Evolutionary conservation across 2,113 vertebrate species (phyloP).

Genomic region (Syrrhaptes paradoxus): DNA sequence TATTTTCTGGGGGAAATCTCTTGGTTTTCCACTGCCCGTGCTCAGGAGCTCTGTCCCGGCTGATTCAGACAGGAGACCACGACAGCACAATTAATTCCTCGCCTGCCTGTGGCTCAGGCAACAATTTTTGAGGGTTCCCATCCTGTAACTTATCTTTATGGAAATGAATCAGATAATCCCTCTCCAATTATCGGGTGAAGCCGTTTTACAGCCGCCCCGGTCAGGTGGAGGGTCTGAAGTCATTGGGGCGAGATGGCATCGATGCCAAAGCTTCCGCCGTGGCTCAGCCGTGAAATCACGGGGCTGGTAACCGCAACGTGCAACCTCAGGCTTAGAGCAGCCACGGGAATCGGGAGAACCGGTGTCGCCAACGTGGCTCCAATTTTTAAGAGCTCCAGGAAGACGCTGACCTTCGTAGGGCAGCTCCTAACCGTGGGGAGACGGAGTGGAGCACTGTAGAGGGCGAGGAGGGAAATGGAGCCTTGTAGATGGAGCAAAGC

Average conservation of each 20-base stretch:
- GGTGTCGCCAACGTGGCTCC: not conserved
- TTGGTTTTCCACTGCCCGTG: not conserved
- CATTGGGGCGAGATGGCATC: not conserved
- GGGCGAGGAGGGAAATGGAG: not conserved
- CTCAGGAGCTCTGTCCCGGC: not conserved
- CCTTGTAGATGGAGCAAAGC: not conserved
- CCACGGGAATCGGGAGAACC: not conserved
- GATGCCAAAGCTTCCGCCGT: not conserved
- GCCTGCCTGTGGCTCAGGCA: not conserved
- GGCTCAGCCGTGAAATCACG: not conserved
- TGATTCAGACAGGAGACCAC: not conserved
- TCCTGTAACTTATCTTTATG: not conserved
- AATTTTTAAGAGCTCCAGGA: not conserved
- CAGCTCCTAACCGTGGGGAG: rapidly evolving
- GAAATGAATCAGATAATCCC: constrained; percentile 7
- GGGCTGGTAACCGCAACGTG: not conserved
- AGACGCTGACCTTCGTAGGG: rapidly evolving
- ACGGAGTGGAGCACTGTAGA: rapidly evolving
- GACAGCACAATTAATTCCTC: not conserved
- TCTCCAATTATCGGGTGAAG: not conserved
- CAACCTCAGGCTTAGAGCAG: not conserved
- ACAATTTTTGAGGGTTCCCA: not conserved
- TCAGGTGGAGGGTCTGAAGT: not conserved
- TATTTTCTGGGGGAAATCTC: not conserved
- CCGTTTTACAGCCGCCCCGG: not conserved